Percentiles rank a stretch among this genome's conserved stretches.
Evolutionary conservation across 1,140 invertebrate genomes (phyloP).

Genomic region (Galleria mellonella): DNA sequence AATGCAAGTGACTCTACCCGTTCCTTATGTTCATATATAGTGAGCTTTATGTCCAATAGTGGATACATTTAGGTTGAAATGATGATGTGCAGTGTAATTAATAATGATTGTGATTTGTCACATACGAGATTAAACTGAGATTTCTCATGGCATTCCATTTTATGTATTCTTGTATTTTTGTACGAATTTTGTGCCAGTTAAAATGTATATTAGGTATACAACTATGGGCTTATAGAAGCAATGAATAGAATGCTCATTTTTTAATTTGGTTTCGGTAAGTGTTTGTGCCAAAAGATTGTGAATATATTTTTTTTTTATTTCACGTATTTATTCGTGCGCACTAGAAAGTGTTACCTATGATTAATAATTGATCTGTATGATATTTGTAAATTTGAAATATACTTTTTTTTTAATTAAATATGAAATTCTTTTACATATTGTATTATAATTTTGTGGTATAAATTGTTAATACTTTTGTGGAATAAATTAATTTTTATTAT

Average conservation of each 20-base stretch:
- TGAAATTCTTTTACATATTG: constrained; percentile 21
- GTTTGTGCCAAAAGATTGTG: constrained; percentile 50
- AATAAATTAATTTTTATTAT: constrained; percentile 60
- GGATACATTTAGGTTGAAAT: too few species aligned
- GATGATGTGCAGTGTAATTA: too few species aligned
- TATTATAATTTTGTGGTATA: constrained; percentile 43
- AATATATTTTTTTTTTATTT: constrained; percentile 18
- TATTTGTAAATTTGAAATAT: constrained; percentile 49
- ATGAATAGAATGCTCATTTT: constrained; percentile 40
- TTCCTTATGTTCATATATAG: too few species aligned
- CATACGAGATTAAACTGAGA: too few species aligned
- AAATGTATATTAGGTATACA: constrained; percentile 24
- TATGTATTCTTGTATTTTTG: constrained; percentile 15
- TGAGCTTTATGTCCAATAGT: too few species aligned
- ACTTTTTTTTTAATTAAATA: constrained; percentile 29
- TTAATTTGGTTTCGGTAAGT: constrained; percentile 11
- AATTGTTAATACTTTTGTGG: constrained; percentile 52
- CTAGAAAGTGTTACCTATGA: constrained; percentile 37
- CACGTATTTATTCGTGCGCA: constrained; percentile 22
- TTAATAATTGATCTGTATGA: constrained; percentile 26
- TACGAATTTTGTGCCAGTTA: constrained; percentile 65
- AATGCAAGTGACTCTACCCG: too few species aligned
- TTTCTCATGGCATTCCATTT: background rate
- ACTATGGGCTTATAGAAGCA: constrained; percentile 26
- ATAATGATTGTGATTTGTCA: too few species aligned